These are phyloP conservation scores for Mercenaria mercenaria DNA, from an alignment of 1,140 invertebrate species.

Conservation along the genomic window DNA sequence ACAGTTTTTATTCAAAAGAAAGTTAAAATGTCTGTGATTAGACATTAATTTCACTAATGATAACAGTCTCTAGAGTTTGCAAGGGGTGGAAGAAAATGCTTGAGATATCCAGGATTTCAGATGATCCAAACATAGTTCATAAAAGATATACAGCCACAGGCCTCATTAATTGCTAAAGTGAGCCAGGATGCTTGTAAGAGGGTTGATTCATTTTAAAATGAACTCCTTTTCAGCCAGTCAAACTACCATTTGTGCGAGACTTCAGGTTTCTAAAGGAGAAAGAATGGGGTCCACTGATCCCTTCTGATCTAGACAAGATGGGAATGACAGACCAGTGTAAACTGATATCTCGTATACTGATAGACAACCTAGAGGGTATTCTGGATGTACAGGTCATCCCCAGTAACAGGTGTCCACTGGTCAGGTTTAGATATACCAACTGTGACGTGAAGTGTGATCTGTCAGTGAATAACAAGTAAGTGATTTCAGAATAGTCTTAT, in stretches of 20 bases:
- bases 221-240: constrained; percentile 66
- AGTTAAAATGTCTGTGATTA: too few relatives aligned
- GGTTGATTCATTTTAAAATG: too few relatives aligned
- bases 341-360: constrained; percentile 75
- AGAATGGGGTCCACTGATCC: constrained; percentile 70
- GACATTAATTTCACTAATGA: too few relatives aligned
- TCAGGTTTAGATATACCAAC: constrained; percentile 77
- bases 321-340: constrained; percentile 72
- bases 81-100: too few relatives aligned
- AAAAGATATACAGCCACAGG: too few relatives aligned
- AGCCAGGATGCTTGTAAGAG: too few relatives aligned
- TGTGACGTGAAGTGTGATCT: constrained; percentile 82
- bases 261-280: constrained; percentile 74
- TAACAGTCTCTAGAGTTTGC: too few relatives aligned
- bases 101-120: too few relatives aligned
- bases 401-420: constrained; percentile 81
- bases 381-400: constrained; percentile 75
- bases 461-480: constrained; percentile 83
- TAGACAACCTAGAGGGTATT: constrained; percentile 71
- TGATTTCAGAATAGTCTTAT: too few relatives aligned
- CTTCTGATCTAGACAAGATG: constrained; percentile 72
- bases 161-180: too few relatives aligned
- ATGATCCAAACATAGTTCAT: too few relatives aligned
- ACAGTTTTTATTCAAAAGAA: too few relatives aligned
- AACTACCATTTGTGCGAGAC: constrained; percentile 75